Base-by-base conservation (phyloP, 2,888 invertebrate species). In the Athrips mouffetella region DNA sequence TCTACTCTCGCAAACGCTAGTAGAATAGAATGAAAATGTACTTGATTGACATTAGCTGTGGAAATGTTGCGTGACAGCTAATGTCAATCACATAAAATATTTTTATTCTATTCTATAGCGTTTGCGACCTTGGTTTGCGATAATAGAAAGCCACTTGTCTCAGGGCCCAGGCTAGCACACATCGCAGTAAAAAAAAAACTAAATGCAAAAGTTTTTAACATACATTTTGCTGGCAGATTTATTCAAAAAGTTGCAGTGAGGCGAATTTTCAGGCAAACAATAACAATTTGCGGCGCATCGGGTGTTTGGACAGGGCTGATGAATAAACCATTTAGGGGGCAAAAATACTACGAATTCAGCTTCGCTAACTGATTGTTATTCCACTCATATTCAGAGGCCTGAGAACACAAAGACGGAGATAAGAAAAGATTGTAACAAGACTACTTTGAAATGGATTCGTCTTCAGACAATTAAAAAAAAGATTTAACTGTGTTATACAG, bases 341-440 rank as follows among this genome's bases (percentile, higher is more conserved):
- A 47, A 39, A 50, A 50, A 46, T 42, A 46, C 30, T 11, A 15
- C 25, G 25, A 33, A 44, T 47, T 42, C 42, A 16, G 31, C 16
- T 47, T 16, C 13, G 10, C 42, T 50, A 46, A 37, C 50, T 49
- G 21, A 45, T 50, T 50, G 21, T 39, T 50, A 52, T 49, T 52
- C 49, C 37, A 41, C 47, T 48, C 50, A 45, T 47, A 50, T 49
- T 30, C 45, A 30, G 39, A 44, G 21, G 35, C 29, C 47, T 45
- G 52, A 45, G 45, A 49, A 47, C 35, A 47, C 41, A 52, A 45
- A 45, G 47, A 16, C 27, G 20, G 8, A 47, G 44, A 47, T 49
- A 49, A 52, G 37, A 30, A 27, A 29, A 13, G 13, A 31, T 39
- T 45, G 23, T 51, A 47, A 44, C 30, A 21, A 10, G 51, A 47